These are phyloP conservation scores for Actenoides lindsayi DNA, from an alignment of 2,113 vertebrate species.

Conservation along the genomic window DNA sequence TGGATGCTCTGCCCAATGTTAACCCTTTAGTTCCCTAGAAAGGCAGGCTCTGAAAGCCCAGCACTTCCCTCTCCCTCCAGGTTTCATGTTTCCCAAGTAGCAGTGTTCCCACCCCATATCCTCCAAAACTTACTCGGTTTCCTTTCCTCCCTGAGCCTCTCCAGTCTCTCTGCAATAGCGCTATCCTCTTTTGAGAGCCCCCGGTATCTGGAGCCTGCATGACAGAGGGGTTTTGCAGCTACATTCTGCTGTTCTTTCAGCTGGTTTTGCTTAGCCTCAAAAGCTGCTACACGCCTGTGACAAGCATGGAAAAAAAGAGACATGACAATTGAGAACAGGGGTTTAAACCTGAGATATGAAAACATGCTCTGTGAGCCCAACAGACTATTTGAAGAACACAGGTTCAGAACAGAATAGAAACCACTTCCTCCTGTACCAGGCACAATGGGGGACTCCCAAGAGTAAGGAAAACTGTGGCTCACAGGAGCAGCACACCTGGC, in stretches of 20 bases:
- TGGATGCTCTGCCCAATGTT: neutral
- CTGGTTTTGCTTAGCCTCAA: conserved; percentile 86
- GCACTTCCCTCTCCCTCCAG: neutral
- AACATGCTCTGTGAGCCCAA: neutral
- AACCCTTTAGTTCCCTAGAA: neutral
- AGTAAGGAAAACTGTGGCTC: neutral
- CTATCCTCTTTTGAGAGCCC: conserved; percentile 86
- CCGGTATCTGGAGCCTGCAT: conserved; percentile 51
- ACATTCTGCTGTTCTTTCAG: conserved; percentile 52
- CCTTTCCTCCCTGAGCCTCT: conserved; percentile 88
- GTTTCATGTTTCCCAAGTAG: neutral
- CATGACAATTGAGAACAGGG: neutral
- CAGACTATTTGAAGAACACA: neutral
- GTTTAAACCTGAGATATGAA: neutral
- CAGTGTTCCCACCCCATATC: neutral
- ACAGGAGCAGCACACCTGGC: neutral
- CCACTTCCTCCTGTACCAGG: neutral
- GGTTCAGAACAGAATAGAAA: neutral
- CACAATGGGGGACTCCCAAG: neutral
- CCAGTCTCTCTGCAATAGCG: conserved; percentile 88
- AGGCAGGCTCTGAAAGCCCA: neutral
- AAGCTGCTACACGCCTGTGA: conserved; percentile 87
- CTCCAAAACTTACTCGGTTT: conserved; percentile 82
- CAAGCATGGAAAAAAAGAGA: conserved; percentile 18
- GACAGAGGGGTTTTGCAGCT: conserved; percentile 6